Evolutionary conservation across 2,888 invertebrate species (phyloP).

Genomic region (Microctonus hyperodae): DNA sequence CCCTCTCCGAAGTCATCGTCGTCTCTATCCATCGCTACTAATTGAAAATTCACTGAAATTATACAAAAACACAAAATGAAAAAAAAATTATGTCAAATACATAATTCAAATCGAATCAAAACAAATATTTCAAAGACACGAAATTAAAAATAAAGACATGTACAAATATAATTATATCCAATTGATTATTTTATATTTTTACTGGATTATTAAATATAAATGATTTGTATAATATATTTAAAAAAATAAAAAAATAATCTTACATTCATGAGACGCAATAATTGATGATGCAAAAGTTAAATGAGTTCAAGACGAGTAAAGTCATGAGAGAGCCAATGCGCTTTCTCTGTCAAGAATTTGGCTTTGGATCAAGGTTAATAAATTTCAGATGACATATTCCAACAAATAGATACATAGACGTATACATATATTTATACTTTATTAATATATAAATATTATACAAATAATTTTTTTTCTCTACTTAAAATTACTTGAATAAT

Average conservation of each 20-base stretch:
- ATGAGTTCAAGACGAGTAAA: conserved; percentile 47
- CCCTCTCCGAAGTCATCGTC: conserved; percentile 65
- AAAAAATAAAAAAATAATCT: conserved; percentile 10
- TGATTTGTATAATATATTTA: too few relatives aligned
- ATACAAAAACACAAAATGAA: too few relatives aligned
- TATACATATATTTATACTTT: not conserved
- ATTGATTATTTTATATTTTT: not conserved
- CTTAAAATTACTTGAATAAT: not conserved
- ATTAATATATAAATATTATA: too few relatives aligned
- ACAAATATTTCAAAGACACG: not conserved
- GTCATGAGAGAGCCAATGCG: conserved; percentile 45
- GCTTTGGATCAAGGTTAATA: conserved; percentile 59
- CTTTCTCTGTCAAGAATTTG: conserved; percentile 59
- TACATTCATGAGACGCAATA: conserved; percentile 8
- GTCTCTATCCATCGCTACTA: conserved; percentile 54
- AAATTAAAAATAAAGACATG: conserved; percentile 7
- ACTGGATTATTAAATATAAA: too few relatives aligned
- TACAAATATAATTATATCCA: too few relatives aligned
- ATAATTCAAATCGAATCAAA: conserved; percentile 4
- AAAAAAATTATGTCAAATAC: not conserved
- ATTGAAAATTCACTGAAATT: conserved; percentile 27
- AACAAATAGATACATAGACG: conserved; percentile 23
- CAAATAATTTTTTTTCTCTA: too few relatives aligned
- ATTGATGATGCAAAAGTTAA: conserved; percentile 33
- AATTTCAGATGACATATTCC: conserved; percentile 50